Evolutionary conservation across 92 coral and sea anemone genomes (phyloP).

Genomic region (Zoanthus sociatus): DNA sequence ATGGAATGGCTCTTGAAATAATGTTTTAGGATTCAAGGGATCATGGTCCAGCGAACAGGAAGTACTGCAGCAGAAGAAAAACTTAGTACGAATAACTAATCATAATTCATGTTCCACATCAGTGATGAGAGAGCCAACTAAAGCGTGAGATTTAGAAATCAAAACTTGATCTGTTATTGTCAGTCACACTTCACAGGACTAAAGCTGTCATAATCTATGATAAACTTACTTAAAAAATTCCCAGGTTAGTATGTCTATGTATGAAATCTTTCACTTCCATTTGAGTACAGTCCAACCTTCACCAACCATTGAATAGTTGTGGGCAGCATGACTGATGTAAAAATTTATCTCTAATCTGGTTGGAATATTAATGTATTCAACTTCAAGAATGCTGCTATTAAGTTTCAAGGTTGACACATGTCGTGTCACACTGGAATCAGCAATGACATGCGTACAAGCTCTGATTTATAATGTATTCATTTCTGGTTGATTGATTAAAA

Average conservation of each 20-base stretch:
- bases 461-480: background rate
- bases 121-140: constrained; percentile 16
- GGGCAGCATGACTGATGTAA: constrained; percentile 32
- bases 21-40: constrained; percentile 3
- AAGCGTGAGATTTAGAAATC: background rate
- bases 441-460: constrained; percentile 11
- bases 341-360: constrained; percentile 43
- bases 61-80: constrained; percentile 25
- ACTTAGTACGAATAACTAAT: constrained; percentile 2
- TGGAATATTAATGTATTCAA: constrained; percentile 39
- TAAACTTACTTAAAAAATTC: background rate
- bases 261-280: background rate
- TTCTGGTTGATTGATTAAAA: background rate
- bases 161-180: constrained; percentile 12
- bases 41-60: constrained; percentile 19
- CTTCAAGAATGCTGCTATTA: constrained; percentile 45
- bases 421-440: constrained; percentile 3
- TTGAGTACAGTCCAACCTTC: background rate
- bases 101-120: constrained; percentile 41
- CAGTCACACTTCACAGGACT: constrained; percentile 13
- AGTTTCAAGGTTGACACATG: constrained; percentile 36
- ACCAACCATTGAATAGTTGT: background rate
- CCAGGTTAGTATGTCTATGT: background rate
- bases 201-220: background rate
- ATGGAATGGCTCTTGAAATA: background rate